Evolutionary conservation across 2,113 vertebrate species (phyloP).

Genomic region (Piliocolobus tephrosceles): DNA sequence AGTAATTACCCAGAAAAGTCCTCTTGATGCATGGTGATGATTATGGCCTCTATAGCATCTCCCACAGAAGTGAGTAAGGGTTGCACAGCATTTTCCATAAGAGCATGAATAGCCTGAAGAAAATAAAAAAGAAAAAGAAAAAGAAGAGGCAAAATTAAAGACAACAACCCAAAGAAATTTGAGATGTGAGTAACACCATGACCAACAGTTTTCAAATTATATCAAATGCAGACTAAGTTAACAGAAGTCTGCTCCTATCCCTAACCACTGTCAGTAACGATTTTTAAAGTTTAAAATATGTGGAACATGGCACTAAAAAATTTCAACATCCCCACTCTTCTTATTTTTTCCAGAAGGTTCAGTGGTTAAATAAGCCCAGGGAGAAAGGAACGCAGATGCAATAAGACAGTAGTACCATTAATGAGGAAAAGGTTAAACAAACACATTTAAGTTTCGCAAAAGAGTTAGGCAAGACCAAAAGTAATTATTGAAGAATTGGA

Average conservation of each 20-base stretch:
- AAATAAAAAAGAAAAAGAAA: conserved; percentile 61
- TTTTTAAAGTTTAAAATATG: conserved; percentile 39
- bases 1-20: conserved; percentile 94
- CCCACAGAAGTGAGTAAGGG: conserved; percentile 94
- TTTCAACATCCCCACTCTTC: background rate
- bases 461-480: conserved; percentile 13
- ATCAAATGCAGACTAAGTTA: conserved; percentile 24
- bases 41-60: conserved; percentile 97
- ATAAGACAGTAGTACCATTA: background rate
- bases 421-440: background rate
- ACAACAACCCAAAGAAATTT: conserved; percentile 31
- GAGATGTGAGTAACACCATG: conserved; percentile 20
- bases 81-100: conserved; percentile 95
- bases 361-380: background rate
- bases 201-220: conserved; percentile 31
- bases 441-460: conserved; percentile 5
- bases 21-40: conserved; percentile 98
- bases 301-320: background rate
- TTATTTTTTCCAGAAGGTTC: background rate
- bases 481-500: background rate
- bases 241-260: background rate
- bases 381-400: background rate
- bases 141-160: conserved; percentile 59
- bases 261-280: conserved; percentile 7
- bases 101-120: conserved; percentile 88